A percentile compares a stretch with the other conserved stretches of the same genome.
These are phyloP conservation scores for Andinoacara biseriatus DNA, from an alignment of 2,113 vertebrate genomes.

Conservation along the genomic window DNA sequence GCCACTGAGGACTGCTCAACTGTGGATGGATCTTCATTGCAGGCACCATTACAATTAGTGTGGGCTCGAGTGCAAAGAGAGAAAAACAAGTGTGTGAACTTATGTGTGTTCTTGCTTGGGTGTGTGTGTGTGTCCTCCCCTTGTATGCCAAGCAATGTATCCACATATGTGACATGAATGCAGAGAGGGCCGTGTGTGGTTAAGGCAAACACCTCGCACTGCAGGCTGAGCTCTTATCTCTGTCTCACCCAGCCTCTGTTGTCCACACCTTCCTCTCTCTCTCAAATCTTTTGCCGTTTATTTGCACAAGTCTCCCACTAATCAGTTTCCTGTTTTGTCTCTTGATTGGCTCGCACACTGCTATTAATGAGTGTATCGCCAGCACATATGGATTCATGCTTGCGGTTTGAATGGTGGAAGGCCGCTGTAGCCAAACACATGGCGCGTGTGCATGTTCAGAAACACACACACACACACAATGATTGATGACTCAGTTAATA, in stretches of 20 bases:
- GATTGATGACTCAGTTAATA: conserved; percentile 64
- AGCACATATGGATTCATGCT: conserved; percentile 15
- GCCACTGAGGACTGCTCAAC: conserved; percentile 6
- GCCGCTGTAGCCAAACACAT: neutral
- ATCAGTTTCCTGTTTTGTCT: conserved; percentile 62
- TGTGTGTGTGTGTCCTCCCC: neutral
- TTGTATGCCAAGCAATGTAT: conserved; percentile 24
- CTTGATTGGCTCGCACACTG: conserved; percentile 43
- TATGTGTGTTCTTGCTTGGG: neutral
- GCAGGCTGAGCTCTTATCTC: conserved; percentile 30
- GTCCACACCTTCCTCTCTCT: neutral
- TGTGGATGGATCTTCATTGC: neutral
- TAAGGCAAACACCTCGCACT: conserved; percentile 43
- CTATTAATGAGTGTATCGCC: neutral
- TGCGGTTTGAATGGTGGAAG: neutral
- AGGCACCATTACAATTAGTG: neutral
- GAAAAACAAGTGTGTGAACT: neutral
- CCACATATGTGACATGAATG: conserved; percentile 35
- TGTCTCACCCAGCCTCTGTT: neutral
- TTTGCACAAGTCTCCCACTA: conserved; percentile 55
- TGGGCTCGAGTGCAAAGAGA: neutral
- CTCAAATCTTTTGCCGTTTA: conserved; percentile 42
- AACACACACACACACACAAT: conserved; percentile 28
- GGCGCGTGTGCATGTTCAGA: conserved; percentile 14
- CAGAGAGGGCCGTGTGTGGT: conserved; percentile 32